A percentile compares a stretch with the other conserved stretches of the same genome.
Conservation (phyloP, 2,888 invertebrate species). For the Tenthredo mesomela region DNA sequence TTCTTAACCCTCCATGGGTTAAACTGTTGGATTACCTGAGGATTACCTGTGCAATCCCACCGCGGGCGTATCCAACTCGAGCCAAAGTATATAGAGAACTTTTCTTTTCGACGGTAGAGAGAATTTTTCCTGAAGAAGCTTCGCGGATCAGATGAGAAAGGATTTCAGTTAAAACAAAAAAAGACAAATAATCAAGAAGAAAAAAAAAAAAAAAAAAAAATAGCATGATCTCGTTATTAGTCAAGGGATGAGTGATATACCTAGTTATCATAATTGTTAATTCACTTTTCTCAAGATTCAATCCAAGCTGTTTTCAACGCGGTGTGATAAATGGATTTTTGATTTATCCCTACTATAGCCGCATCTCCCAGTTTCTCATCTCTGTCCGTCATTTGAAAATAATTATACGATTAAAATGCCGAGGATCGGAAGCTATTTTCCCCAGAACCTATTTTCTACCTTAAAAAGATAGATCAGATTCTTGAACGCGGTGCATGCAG, state of each 20-base stretch:
- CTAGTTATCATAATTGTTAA: background rate
- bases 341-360: background rate
- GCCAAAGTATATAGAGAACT: conserved; percentile 21
- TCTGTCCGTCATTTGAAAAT: conserved; percentile 8
- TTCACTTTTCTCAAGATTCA: background rate
- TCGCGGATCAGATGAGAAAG: background rate
- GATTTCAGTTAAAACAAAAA: background rate
- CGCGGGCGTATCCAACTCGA: conserved; percentile 26
- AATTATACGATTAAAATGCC: conserved; percentile 28
- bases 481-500: background rate
- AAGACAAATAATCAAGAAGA: background rate
- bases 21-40: conserved; percentile 47
- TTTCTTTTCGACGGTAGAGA: background rate
- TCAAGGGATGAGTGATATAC: background rate
- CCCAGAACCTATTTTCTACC: background rate
- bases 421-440: background rate
- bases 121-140: background rate
- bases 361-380: background rate
- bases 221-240: background rate
- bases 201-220: background rate
- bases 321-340: conserved; percentile 25
- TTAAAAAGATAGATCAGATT: background rate
- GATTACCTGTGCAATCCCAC: conserved; percentile 45
- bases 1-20: conserved; percentile 16
- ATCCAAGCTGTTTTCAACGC: background rate